Evolutionary conservation across 37 sponge, comb jelly and placozoan genomes (phyloP), one percentile per base, ranked within the genome.

Genomic region (Halisarca cf. caerulea): DNA sequence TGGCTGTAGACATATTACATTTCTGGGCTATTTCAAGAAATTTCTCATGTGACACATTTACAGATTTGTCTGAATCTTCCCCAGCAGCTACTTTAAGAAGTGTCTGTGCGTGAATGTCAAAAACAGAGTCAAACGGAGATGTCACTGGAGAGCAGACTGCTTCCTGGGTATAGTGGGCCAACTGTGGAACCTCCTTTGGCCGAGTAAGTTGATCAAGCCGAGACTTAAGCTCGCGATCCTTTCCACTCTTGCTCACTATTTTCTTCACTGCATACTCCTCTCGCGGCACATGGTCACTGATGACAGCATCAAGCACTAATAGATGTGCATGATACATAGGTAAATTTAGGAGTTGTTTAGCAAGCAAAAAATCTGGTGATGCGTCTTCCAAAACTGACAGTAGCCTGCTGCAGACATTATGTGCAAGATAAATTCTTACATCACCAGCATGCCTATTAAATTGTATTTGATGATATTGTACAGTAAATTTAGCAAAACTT

Each of bases 201-300:
- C n/a, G n/a, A n/a, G n/a, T n/a, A n/a, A n/a, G n/a, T 15, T n/a
- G 7, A 74, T 35, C 77, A 36, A 41, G 25, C 21, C n/a, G 24
- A 74, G 44, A 36, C 2, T 20, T 21, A 20, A 21, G 38, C 15
- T 43, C 24, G n/a, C n/a, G n/a, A 20, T 17, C 33, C 34, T 68
- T 68, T 18, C 30, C 30, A 34, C 35, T 6, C 69, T 74, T 74
- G 1, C 15, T 41, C 9, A 37, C 40, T 40, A 74, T 74, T 23
- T 40, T 74, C 44, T 44, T 74, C 45, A 43, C 45, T 20, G 36
- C 77, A 74, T 44, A 74, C 35, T 68, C 69, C 33, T 68, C 69
- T 34, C 1, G n/a, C 17, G 69, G 69, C 14, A 68, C 35, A 7
- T 28, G 35, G 35, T 30, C 69, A 34, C 69, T 68, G 28, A 68